Percentiles rank a stretch among this genome's conserved stretches.
phyloP scores from a whole-genome alignment of 2,888 invertebrate species.

The Volucella inanis region DNA sequence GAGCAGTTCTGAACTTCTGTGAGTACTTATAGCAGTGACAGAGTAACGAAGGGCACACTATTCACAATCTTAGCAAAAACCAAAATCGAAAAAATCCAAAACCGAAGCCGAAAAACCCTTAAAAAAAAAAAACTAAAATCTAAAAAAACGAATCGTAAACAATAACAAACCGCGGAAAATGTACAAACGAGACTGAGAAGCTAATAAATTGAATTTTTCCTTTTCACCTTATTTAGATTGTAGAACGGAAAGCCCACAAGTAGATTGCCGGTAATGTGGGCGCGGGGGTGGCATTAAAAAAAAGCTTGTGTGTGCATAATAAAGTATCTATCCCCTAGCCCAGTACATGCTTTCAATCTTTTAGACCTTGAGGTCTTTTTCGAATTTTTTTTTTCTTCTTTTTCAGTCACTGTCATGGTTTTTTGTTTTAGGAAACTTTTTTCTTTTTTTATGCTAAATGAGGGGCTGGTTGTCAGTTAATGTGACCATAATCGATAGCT shows the following conservation, averaged over 20 bases:
- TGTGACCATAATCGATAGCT: slow-evolving; percentile 18
- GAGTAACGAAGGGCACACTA: neutral
- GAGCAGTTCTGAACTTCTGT: too few species aligned
- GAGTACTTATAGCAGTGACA: slow-evolving; percentile 10
- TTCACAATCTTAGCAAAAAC: neutral
- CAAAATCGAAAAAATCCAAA: slow-evolving; percentile 6
- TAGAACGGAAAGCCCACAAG: slow-evolving; percentile 68
- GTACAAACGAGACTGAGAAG: slow-evolving; percentile 58
- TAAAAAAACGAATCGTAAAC: slow-evolving; percentile 18
- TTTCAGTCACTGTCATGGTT: neutral
- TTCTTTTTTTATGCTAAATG: neutral
- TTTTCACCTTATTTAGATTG: slow-evolving; percentile 59
- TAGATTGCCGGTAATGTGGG: slow-evolving; percentile 35
- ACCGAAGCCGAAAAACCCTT: slow-evolving; percentile 29
- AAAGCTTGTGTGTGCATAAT: slow-evolving; percentile 61
- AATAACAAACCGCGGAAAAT: slow-evolving; percentile 66
- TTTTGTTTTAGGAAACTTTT: neutral
- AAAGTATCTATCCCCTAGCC: slow-evolving; percentile 18
- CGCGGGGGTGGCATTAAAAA: slow-evolving; percentile 40
- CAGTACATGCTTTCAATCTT: slow-evolving; percentile 34
- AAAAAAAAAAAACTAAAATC: neutral
- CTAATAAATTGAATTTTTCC: slow-evolving; percentile 58
- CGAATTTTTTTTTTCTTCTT: slow-evolving; percentile 6
- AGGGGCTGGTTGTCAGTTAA: slow-evolving; percentile 22
- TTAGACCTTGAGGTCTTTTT: slow-evolving; percentile 42